Percentiles rank a stretch among this genome's conserved stretches.
These are phyloP conservation scores for Zosterops japonicus DNA, from an alignment of 2,113 vertebrate species.

Conservation along the genomic window DNA sequence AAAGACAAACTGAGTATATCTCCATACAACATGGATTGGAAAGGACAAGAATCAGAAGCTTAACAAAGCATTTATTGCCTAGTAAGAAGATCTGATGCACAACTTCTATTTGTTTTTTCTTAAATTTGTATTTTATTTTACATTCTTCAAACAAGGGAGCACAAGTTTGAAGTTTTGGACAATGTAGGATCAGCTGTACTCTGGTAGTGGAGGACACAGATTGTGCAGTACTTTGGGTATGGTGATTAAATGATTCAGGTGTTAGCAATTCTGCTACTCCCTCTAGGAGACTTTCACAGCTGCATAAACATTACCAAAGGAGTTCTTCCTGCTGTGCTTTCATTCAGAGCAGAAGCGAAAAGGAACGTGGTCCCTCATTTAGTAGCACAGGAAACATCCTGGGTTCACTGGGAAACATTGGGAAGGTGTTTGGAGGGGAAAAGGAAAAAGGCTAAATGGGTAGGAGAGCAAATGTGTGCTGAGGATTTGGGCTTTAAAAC, in stretches of 20 bases:
- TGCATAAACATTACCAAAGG: slow-evolving; percentile 35
- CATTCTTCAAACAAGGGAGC: neutral
- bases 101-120: neutral
- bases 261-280: slow-evolving; percentile 32
- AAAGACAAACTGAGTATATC: neutral
- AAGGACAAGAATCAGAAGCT: neutral
- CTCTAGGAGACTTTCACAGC: slow-evolving; percentile 14
- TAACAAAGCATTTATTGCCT: neutral
- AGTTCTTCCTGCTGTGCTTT: slow-evolving; percentile 2
- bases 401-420: rapidly evolving
- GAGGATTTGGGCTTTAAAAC: neutral
- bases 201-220: neutral
- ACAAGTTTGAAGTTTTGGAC: neutral
- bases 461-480: neutral
- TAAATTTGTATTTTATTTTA: neutral
- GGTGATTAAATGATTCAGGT: slow-evolving; percentile 33
- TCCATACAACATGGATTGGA: neutral
- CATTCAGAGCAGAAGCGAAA: neutral
- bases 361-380: neutral
- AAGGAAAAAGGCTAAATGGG: neutral
- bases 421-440: neutral
- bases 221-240: neutral
- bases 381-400: neutral
- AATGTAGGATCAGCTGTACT: neutral
- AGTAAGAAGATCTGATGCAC: neutral